A percentile compares a stretch with the other conserved stretches of the same genome.
These are phyloP conservation scores for Chydorus sphaericus DNA, from an alignment of 2,888 invertebrate genomes.

Conservation along the genomic window DNA sequence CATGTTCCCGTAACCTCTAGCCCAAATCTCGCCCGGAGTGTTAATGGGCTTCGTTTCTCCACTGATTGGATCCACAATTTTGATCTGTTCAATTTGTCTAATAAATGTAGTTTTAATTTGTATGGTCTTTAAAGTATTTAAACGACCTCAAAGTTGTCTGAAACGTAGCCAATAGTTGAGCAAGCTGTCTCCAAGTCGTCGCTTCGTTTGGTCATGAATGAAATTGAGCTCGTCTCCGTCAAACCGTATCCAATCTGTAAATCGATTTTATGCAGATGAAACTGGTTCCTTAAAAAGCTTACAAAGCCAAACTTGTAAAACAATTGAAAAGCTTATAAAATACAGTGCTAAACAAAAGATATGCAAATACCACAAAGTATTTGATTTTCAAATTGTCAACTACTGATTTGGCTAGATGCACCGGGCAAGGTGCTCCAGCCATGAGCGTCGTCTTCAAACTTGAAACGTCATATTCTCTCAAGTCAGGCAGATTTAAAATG, in stretches of 20 bases:
- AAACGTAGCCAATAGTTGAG: conserved; percentile 37
- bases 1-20: conserved; percentile 63
- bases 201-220: conserved; percentile 33
- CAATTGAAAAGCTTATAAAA: conserved; percentile 7
- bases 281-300: no score
- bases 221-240: conserved; percentile 43
- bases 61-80: conserved; percentile 42
- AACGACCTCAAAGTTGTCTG: conserved; percentile 39
- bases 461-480: conserved; percentile 22
- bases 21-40: conserved; percentile 56
- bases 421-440: conserved; percentile 38
- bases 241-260: conserved; percentile 40
- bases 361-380: conserved; percentile 25
- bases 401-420: conserved; percentile 31
- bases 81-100: conserved; percentile 34
- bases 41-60: conserved; percentile 52
- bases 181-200: conserved; percentile 34
- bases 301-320: no score
- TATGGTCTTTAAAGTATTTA: background rate
- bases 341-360: background rate
- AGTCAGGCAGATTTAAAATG: conserved; percentile 33
- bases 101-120: background rate
- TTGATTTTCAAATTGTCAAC: conserved; percentile 31
- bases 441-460: conserved; percentile 30
- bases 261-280: no score